Percentiles rank a stretch among this genome's conserved stretches.
phyloP scores from a whole-genome alignment of 2,113 vertebrate genomes.

The Rhynchopsitta pachyrhyncha region DNA sequence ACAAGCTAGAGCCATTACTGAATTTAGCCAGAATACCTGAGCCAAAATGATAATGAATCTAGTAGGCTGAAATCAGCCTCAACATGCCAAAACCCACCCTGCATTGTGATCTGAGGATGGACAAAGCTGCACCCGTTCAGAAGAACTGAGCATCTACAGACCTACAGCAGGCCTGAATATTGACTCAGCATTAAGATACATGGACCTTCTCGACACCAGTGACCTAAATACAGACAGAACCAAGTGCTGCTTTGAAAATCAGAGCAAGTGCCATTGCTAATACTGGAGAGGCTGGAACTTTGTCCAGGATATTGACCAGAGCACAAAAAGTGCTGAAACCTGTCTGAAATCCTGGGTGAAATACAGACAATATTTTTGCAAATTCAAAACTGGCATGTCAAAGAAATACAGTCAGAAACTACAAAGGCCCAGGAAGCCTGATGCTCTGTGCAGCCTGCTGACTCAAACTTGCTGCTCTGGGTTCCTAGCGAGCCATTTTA shows the following conservation, averaged over 20 bases:
- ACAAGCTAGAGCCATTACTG: accelerated
- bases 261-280: not conserved
- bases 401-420: not conserved
- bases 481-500: slow-evolving; percentile 34
- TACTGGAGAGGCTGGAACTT: not conserved
- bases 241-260: not conserved
- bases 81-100: not conserved
- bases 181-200: not conserved
- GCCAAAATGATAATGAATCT: not conserved
- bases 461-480: not conserved
- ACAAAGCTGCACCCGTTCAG: not conserved
- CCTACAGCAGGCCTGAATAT: not conserved
- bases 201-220: not conserved
- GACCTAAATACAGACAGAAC: not conserved
- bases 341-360: not conserved
- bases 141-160: not conserved
- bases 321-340: not conserved
- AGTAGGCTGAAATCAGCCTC: not conserved
- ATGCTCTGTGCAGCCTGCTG: slow-evolving; percentile 34
- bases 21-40: not conserved
- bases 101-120: not conserved
- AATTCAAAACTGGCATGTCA: not conserved
- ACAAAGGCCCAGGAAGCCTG: not conserved
- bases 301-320: not conserved
- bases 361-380: not conserved